A percentile compares a stretch with the other conserved stretches of the same genome.
phyloP scores from a whole-genome alignment of 2,113 vertebrate genomes.

The Numenius arquata region DNA sequence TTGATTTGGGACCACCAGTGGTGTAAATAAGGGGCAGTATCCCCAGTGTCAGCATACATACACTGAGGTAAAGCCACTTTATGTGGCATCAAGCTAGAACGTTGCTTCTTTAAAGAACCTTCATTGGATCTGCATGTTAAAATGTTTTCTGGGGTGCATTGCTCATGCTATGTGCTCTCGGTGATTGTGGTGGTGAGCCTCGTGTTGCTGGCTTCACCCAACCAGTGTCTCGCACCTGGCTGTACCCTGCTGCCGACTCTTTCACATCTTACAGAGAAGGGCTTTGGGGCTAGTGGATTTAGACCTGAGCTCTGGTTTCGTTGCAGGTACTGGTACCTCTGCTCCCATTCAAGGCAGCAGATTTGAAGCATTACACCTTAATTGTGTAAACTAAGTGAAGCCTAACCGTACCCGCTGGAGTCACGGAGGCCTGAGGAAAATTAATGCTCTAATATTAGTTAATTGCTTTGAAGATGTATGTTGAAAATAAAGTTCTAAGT shows the following conservation, averaged over 20 bases:
- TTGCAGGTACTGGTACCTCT: neutral
- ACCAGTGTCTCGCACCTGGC: accelerated
- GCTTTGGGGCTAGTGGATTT: neutral
- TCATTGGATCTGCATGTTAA: neutral
- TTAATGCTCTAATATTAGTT: constrained; percentile 54
- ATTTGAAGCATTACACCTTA: neutral
- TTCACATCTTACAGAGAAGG: neutral
- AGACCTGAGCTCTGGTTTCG: neutral
- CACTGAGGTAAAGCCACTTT: neutral
- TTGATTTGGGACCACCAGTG: neutral
- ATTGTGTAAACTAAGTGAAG: neutral
- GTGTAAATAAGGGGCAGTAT: neutral
- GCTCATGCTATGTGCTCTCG: accelerated
- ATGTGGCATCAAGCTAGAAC: accelerated
- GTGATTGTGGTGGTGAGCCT: neutral
- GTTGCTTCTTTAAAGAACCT: neutral
- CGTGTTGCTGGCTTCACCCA: neutral
- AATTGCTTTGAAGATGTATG: constrained; percentile 45
- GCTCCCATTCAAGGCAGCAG: neutral
- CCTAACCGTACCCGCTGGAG: neutral
- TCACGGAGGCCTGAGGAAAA: neutral
- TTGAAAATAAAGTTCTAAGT: constrained; percentile 11
- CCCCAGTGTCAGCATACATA: accelerated
- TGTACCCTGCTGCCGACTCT: neutral
- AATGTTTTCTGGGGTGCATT: neutral